Percentiles rank a stretch among this genome's conserved stretches.
These are phyloP conservation scores for Caenorhabditis tropicalis DNA, from an alignment of 1,140 invertebrate species.

Conservation along the genomic window DNA sequence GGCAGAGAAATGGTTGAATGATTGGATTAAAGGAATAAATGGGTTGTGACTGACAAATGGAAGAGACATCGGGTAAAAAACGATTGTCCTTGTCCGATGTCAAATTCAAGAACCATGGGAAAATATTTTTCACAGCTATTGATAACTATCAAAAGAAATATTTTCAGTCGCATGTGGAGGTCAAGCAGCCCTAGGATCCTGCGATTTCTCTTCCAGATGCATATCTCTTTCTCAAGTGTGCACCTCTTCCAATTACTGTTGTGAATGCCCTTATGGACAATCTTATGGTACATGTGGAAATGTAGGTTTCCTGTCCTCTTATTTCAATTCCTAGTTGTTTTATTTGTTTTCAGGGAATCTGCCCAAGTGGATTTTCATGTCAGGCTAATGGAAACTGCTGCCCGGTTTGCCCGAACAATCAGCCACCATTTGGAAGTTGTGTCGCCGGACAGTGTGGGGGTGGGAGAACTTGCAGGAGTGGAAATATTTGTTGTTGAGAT, in stretches of 20 bases:
- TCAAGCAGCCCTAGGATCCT: conserved; percentile 55
- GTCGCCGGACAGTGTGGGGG: conserved; percentile 41
- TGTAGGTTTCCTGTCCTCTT: background rate
- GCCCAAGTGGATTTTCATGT: conserved; percentile 59
- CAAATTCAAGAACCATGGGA: background rate
- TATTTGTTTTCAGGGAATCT: conserved; percentile 47
- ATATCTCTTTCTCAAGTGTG: conserved; percentile 35
- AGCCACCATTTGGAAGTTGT: conserved; percentile 61
- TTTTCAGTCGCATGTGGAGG: conserved; percentile 62
- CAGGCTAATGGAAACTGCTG: conserved; percentile 63
- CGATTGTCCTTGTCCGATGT: background rate
- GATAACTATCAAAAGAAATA: background rate
- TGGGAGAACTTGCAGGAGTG: conserved; percentile 52
- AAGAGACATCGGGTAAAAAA: background rate
- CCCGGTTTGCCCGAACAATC: conserved; percentile 60
- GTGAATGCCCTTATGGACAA: conserved; percentile 61
- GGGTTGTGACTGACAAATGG: background rate
- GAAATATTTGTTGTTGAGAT: conserved; percentile 60
- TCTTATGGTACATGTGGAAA: conserved; percentile 60
- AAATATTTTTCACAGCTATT: too few species aligned
- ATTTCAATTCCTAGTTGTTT: background rate
- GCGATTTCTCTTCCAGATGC: conserved; percentile 47
- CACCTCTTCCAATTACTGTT: conserved; percentile 63
- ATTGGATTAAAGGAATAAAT: background rate
- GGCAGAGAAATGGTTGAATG: too few species aligned